Base-by-base conservation (phyloP, 1,140 invertebrate species). In the Pseudomyrmex pallidus region DNA sequence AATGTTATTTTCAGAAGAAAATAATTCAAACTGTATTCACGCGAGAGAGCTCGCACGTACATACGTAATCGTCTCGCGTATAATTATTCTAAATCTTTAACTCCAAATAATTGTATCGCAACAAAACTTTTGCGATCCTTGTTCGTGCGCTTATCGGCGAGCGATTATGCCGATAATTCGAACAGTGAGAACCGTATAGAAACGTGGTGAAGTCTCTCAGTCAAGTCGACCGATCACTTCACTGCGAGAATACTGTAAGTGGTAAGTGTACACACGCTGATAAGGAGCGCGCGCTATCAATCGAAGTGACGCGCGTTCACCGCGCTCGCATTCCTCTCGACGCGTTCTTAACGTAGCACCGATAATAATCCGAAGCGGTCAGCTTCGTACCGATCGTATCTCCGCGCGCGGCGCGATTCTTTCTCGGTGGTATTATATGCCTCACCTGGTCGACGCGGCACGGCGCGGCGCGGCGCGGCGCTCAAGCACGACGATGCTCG, bases 281-380 rank as follows among this genome's bases (percentile, higher is more conserved):
- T 86, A 88, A 89, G 64, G 48, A 44, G 48, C 25, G 52, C 44
- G 85, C 63, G 76, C 70, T 89, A 88, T 91, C 87, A 87, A 87
- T 87, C 87, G 72, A 77, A 86, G 22, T 15, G 57, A 57, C 82
- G 57, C 57, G 57, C 85, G 74, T 73, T 73, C 86, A 74, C 82
- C 85, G 86, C 50, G 64, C 44, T 68, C 54, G 86, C 86, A 87
- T 87, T 84, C 85, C 76, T 87, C 83, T 87, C 77, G 87, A 82
- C 87, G 87, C 87, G 86, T 85, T 85, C 86, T 48, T 73, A 54
- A 76, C 87, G 87, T 82, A 52, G 74, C 82, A 66, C 67, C 86
- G 85, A 83, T 85, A 72, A 66, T 35, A 35, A 82, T 78, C 73
- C 84, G 59, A 22, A 22, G 62, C 64, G 13, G 67, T 35, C 76